A percentile compares a stretch with the other conserved stretches of the same genome.
Conservation (phyloP, 1,140 invertebrate genomes). For the Orussus abietinus region DNA sequence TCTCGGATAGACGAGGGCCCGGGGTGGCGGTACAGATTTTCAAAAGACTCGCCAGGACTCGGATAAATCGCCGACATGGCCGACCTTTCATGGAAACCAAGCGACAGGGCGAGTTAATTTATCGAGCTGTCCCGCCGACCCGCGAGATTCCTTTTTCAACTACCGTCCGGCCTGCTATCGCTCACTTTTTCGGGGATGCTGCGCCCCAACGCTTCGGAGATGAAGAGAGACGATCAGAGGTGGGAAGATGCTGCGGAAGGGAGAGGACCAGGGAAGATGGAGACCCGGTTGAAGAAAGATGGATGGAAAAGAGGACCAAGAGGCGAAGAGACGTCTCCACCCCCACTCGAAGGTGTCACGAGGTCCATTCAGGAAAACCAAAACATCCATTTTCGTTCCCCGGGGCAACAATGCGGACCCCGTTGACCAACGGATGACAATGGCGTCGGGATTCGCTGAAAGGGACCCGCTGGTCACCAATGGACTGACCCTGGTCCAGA, state of each 20-base stretch:
- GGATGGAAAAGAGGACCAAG: not conserved
- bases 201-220: no score
- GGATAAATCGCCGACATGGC: not conserved
- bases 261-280: no score
- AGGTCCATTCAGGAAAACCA: constrained; percentile 10
- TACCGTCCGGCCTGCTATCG: no score
- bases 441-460: constrained; percentile 1
- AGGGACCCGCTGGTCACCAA: constrained; percentile 1
- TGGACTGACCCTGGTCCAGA: constrained; percentile 3
- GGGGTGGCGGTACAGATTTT: not conserved
- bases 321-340: no score
- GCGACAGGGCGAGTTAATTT: not conserved
- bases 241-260: no score
- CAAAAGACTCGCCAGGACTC: not conserved
- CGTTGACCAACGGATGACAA: constrained; percentile 3
- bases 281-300: constrained; percentile 3
- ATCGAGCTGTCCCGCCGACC: not conserved
- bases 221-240: no score
- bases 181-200: not conserved
- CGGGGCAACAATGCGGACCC: constrained; percentile 3
- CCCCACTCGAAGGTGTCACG: constrained; percentile 5
- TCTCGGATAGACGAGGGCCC: no score
- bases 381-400: constrained; percentile 11
- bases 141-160: not conserved
- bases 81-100: constrained; percentile 1